Conservation (phyloP, 2,888 invertebrate genomes). For the Cybosia mesomella region DNA sequence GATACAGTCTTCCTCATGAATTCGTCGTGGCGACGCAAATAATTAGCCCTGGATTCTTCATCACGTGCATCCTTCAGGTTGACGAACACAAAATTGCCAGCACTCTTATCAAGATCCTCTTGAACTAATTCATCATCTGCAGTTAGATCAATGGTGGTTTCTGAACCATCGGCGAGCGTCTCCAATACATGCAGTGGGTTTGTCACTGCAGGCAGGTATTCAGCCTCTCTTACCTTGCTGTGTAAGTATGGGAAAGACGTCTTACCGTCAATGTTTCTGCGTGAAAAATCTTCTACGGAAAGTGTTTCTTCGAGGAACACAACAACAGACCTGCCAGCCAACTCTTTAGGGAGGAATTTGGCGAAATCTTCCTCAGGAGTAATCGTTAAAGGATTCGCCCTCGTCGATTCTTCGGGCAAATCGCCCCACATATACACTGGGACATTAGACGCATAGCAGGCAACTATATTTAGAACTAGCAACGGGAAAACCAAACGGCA, state of each 20-base stretch:
- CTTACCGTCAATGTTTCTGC: conserved; percentile 76
- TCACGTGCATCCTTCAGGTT: conserved; percentile 87
- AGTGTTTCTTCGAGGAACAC: conserved; percentile 86
- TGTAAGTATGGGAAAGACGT: conserved; percentile 75
- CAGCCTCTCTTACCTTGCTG: conserved; percentile 63
- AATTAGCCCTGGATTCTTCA: conserved; percentile 82
- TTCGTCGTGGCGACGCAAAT: conserved; percentile 88
- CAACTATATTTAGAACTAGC: conserved; percentile 76
- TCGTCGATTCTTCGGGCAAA: conserved; percentile 56
- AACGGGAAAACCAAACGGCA: conserved; percentile 78
- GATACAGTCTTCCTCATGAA: conserved; percentile 85
- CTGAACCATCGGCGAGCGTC: conserved; percentile 74
- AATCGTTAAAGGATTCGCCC: conserved; percentile 69
- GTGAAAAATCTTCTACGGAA: conserved; percentile 87
- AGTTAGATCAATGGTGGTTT: conserved; percentile 69
- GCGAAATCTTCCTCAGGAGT: conserved; percentile 70
- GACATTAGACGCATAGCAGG: conserved; percentile 75
- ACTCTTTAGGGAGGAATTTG: conserved; percentile 67
- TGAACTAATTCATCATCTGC: conserved; percentile 74
- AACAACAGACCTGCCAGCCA: conserved; percentile 74
- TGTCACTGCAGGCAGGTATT: conserved; percentile 89
- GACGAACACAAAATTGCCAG: conserved; percentile 85
- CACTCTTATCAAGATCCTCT: conserved; percentile 50
- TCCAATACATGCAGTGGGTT: conserved; percentile 86
- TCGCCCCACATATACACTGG: conserved; percentile 88